Evolutionary conservation across 2,113 vertebrate genomes (phyloP), one percentile per base, ranked within the genome.

Genomic region (Gadus macrocephalus): DNA sequence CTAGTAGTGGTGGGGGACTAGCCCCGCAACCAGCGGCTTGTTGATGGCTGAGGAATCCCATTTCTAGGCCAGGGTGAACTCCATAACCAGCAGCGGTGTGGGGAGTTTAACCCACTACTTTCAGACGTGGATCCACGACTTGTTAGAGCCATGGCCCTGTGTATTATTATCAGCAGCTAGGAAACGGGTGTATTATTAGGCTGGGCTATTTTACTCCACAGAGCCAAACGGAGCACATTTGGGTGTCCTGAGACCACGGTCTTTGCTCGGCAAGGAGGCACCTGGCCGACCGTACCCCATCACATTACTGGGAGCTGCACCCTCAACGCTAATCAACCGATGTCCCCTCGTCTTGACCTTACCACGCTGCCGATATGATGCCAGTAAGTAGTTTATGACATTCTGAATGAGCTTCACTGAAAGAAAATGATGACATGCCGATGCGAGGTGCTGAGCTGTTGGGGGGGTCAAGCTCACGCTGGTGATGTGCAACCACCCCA

Each of bases 311-410:
- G 70, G 59, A 58, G 42, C 14, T n/a, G 71, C 73, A 53, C 72
- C 66, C 66, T 22, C 22, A 12, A 69, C 35, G 59, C 35, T 73
- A 14, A 53, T 55, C 56, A 27, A 64, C 78, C 53, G 74, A 89
- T 88, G 79, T 66, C n/a, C 76, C 35, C 68, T 75, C 67, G 71
- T 64, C 82, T 64, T 76, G 84, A 86, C 75, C 82, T 58, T n/a
- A 64, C 67, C 74, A 16, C 83, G 71, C 76, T 78, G 76, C 78
- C 74, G 82, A 53, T 35, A 90, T 90, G 89, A 90, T 90, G 87
- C 89, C 89, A 70, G 89, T 90, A 70, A 83, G 87, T 86, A 28
- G 15, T 53, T 35, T 15, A 16, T 17, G 14, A 25, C 15, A 62
- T 62, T 27, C 25, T 28, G n/a, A 35, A 35, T 35, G 6, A 35